These are phyloP conservation scores for Spinus olivaceus DNA, from an alignment of 2,797 vertebrate species.

Conservation along the genomic window DNA sequence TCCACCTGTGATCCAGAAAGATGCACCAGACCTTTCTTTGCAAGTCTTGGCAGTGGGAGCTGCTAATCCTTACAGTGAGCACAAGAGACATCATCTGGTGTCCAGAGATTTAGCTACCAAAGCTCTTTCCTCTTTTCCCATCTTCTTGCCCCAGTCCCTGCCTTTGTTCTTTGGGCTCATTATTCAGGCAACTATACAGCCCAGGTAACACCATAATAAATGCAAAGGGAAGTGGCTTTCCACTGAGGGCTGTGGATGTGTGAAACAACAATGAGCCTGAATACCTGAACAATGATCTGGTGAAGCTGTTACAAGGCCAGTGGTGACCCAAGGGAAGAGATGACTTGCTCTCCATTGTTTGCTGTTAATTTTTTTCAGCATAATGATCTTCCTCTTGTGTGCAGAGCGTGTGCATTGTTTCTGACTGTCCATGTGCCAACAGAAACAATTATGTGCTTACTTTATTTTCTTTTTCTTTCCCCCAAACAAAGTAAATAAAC, in stretches of 20 bases:
- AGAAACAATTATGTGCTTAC: not conserved
- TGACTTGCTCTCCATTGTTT: not conserved
- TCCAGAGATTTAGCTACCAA: not conserved
- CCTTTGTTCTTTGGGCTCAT: not conserved
- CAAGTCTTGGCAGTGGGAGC: not conserved
- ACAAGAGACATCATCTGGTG: not conserved
- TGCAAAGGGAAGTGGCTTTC: not conserved
- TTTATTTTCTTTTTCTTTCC: not conserved
- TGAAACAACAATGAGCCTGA: not conserved
- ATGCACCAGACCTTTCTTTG: not conserved
- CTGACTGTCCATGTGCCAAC: not conserved
- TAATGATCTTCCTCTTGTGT: not conserved
- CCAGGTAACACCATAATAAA: not conserved
- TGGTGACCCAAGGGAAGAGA: not conserved
- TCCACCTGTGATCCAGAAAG: not conserved
- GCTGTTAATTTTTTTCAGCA: not conserved
- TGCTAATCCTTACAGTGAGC: not conserved
- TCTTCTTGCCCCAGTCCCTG: not conserved
- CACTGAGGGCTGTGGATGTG: not conserved
- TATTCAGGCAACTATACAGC: not conserved
- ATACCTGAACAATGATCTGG: not conserved
- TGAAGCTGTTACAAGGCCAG: not conserved
- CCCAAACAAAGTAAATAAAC: not conserved
- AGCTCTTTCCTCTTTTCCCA: not conserved
- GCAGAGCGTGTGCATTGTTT: accelerated